phyloP scores from a whole-genome alignment of 2,888 invertebrate genomes.

The Cryptocheilus praepositus region DNA sequence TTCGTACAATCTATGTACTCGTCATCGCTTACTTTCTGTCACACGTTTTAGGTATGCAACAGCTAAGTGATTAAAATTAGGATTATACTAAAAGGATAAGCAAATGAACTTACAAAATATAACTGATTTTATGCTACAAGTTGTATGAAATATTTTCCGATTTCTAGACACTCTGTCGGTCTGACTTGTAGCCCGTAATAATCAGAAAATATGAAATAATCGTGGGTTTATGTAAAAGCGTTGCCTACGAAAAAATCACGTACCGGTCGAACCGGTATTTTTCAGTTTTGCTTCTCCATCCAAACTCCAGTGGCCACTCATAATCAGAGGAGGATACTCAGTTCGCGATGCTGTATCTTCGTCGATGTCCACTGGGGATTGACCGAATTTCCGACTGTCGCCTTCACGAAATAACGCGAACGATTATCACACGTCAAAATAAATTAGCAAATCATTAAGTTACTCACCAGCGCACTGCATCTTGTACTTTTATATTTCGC shows the following conservation, averaged over 20 bases:
- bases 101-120: too few species aligned
- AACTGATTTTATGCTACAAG: too few species aligned
- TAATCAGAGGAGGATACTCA: slow-evolving; percentile 51
- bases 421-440: not conserved
- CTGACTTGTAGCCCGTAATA: too few species aligned
- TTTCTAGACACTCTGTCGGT: too few species aligned
- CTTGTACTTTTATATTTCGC: not conserved
- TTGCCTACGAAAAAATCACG: not conserved
- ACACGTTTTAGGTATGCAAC: too few species aligned
- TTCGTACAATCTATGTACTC: too few species aligned
- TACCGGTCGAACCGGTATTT: slow-evolving; percentile 60
- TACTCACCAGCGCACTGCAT: slow-evolving; percentile 46
- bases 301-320: slow-evolving; percentile 63
- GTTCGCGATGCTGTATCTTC: slow-evolving; percentile 36
- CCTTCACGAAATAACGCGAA: slow-evolving; percentile 22
- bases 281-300: slow-evolving; percentile 57
- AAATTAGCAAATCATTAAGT: not conserved
- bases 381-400: slow-evolving; percentile 46
- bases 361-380: slow-evolving; percentile 62
- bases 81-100: too few species aligned
- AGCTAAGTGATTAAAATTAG: too few species aligned
- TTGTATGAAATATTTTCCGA: too few species aligned
- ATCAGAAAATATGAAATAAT: too few species aligned
- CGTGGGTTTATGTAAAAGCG: too few species aligned
- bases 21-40: too few species aligned